Base-by-base conservation (phyloP, 1,140 invertebrate genomes). In the Ceratitis capitata region DNA sequence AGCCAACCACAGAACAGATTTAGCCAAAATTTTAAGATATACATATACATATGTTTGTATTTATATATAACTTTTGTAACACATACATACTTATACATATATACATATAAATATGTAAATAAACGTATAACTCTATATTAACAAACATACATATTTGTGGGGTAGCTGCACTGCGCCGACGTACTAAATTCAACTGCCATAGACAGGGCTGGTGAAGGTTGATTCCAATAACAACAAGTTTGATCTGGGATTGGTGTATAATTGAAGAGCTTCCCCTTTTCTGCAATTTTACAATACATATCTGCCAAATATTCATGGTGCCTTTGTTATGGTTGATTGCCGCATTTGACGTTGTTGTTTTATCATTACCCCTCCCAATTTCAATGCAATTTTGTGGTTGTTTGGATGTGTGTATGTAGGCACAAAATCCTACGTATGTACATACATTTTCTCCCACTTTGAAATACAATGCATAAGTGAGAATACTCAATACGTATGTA, bases 161-260 rank as follows among this genome's bases (percentile, higher is more conserved):
- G 69, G 69, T 47, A 35, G 53, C 83, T 61, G 42, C 58, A 56
- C 51, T 84, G 83, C 58, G 83, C 83, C 83, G 53, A 61, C 53
- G 78, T 61, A 78, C 45, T 82, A 85, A 85, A 85, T 85, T 82
- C 26, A 61, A 53, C 10, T 82, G 49, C 85, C 47, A 69, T 74
- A 82, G 35, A 26, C 78, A 61, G 42, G 53, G 85, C 58, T 85
- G 82, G 51, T 83, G 19, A 35, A 85, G 35, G 78, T 74, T 85
- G 84, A 82, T 82, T 58, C 84, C 85, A 85, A 85, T 82, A 85
- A 85, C 74, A 85, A 58, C 53, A 89, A 88, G 88, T 89, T 89
- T 90, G 89, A 90, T 90, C 89, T 88, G 89, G 89, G 89, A 90
- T 90, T 90, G 89, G 89, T 90, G 90, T 90, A 90, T 89, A 90